These are phyloP conservation scores for rat (Rattus norvegicus) DNA, from an alignment of 2,113 vertebrate genomes.

Conservation along the genomic window GRCr8 NC_086019.1:87961501-87962000, in stretches of 20 bases:
- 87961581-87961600: background rate
- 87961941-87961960: background rate
- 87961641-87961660: too few species aligned
- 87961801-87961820: background rate
- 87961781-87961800: background rate
- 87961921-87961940: background rate
- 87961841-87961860: background rate
- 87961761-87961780: background rate
- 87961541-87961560: slow-evolving; percentile 38
- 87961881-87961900: background rate
- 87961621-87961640: background rate
- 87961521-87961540: background rate
- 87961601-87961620: background rate
- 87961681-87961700: background rate
- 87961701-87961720: background rate
- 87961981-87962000: slow-evolving; percentile 89
- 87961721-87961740: background rate
- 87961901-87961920: background rate
- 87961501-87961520: background rate
- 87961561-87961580: background rate
- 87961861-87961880: background rate
- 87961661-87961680: too few species aligned
- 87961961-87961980: slow-evolving; percentile 23
- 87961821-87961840: background rate
- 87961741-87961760: background rate